Conservation (phyloP, 2,888 invertebrate genomes). For the Toxonevra muliebris region DNA sequence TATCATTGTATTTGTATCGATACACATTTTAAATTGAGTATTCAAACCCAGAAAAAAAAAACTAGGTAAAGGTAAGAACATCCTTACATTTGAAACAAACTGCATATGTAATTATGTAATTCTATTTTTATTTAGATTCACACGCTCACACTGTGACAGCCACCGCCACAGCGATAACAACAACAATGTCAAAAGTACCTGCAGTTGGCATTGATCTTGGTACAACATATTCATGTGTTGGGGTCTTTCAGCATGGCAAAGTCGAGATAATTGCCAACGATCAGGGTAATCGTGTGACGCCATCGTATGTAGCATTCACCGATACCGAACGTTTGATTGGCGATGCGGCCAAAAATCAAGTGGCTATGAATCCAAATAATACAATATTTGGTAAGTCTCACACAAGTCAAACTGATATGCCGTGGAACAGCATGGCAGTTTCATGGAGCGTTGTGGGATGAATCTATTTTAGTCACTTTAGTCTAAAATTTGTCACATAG, state of each 20-base stretch:
- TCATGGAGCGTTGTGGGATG: neutral
- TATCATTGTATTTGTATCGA: slow-evolving; percentile 62
- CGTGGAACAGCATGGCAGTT: neutral
- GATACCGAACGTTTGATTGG: slow-evolving; percentile 87
- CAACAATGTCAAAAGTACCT: slow-evolving; percentile 64
- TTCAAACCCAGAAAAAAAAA: slow-evolving; percentile 6
- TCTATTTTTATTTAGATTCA: neutral
- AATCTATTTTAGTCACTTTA: slow-evolving; percentile 7
- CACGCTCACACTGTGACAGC: slow-evolving; percentile 6
- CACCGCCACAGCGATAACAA: neutral
- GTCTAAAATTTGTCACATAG: neutral
- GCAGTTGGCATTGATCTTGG: slow-evolving; percentile 78
- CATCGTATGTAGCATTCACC: slow-evolving; percentile 83
- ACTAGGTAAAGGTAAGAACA: neutral
- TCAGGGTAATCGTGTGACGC: slow-evolving; percentile 83
- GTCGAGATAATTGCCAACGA: slow-evolving; percentile 87
- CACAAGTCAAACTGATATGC: neutral
- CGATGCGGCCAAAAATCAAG: slow-evolving; percentile 87
- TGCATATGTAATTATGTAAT: neutral
- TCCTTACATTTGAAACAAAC: neutral
- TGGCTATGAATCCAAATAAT: slow-evolving; percentile 90
- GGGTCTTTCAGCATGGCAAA: slow-evolving; percentile 89
- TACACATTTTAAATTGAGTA: slow-evolving; percentile 57
- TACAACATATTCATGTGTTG: slow-evolving; percentile 93
- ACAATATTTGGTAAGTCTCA: slow-evolving; percentile 87